phyloP scores from a whole-genome alignment of 1,140 invertebrate species.

The Glossosoma conforme region DNA sequence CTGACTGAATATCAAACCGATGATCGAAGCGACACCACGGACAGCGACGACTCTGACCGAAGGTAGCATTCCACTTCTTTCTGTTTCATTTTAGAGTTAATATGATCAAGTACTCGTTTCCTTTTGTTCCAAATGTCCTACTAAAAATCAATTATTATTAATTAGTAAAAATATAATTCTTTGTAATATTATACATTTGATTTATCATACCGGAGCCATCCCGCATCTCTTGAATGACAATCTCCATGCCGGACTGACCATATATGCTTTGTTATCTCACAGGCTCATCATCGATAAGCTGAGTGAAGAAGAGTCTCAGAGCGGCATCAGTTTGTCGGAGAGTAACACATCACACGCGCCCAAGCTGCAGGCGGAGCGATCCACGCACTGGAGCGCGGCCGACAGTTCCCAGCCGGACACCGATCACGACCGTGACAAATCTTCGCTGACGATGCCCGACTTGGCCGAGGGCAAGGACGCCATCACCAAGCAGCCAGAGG shows the following conservation, averaged over 20 bases:
- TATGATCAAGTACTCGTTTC: no score
- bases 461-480: conserved; percentile 5
- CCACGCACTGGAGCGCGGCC: conserved; percentile 44
- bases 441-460: conserved; percentile 5
- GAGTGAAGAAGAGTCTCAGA: conserved; percentile 38
- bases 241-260: neutral
- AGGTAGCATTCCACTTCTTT: conserved; percentile 40
- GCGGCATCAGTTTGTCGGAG: conserved; percentile 24
- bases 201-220: no score
- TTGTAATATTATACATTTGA: no score
- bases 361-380: conserved; percentile 41
- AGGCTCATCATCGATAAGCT: conserved; percentile 50
- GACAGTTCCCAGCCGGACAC: conserved; percentile 38
- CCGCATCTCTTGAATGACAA: no score
- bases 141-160: no score
- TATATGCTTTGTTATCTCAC: conserved; percentile 5
- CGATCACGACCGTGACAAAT: conserved; percentile 19
- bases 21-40: conserved; percentile 49
- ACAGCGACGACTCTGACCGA: conserved; percentile 69
- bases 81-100: conserved; percentile 1
- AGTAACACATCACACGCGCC: conserved; percentile 26
- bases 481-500: conserved; percentile 33
- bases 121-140: no score
- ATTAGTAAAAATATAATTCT: neutral
- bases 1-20: conserved; percentile 39